These are phyloP conservation scores for Hippasteria phrygiana DNA, from an alignment of 53 echinoderm and acorn worm genomes.

Conservation along the genomic window DNA sequence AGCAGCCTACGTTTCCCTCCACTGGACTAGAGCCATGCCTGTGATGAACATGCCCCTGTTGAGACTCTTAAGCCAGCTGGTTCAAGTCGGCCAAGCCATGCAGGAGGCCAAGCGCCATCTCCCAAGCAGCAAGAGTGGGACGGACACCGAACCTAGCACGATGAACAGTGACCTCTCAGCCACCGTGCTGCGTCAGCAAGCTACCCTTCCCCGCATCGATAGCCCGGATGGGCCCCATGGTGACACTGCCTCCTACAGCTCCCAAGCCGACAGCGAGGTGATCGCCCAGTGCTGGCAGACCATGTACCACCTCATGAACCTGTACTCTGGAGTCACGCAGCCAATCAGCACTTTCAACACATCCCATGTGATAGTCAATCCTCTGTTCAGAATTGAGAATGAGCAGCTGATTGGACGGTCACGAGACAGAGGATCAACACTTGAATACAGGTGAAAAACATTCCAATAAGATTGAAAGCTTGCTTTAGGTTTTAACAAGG, in stretches of 20 bases:
- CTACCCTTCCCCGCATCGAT: slow-evolving; percentile 44
- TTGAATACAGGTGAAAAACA: slow-evolving; percentile 45
- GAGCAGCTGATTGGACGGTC: slow-evolving; percentile 51
- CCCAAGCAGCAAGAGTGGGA: slow-evolving; percentile 60
- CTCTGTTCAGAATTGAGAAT: slow-evolving; percentile 78
- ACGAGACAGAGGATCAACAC: slow-evolving; percentile 46
- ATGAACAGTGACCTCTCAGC: slow-evolving; percentile 55
- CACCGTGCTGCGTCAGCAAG: slow-evolving; percentile 42
- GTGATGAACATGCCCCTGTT: slow-evolving; percentile 97
- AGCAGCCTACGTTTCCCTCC: slow-evolving; percentile 55
- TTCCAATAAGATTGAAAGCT: neutral
- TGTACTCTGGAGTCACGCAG: slow-evolving; percentile 83
- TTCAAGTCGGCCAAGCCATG: slow-evolving; percentile 59
- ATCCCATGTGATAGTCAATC: slow-evolving; percentile 87
- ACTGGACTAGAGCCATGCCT: slow-evolving; percentile 83
- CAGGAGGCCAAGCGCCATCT: slow-evolving; percentile 52
- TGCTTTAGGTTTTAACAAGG: too few relatives aligned
- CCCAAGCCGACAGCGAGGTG: slow-evolving; percentile 78
- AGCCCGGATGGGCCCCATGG: slow-evolving; percentile 44
- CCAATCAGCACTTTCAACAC: slow-evolving; percentile 75
- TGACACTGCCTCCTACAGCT: slow-evolving; percentile 43
- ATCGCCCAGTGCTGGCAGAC: slow-evolving; percentile 99
- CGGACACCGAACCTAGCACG: slow-evolving; percentile 57
- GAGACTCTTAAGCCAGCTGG: slow-evolving; percentile 88
- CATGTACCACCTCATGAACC: slow-evolving; percentile 97